Evolutionary conservation across 2,888 invertebrate species (phyloP), one percentile per base, ranked within the genome.

Genomic region (Eudemis profundana): DNA sequence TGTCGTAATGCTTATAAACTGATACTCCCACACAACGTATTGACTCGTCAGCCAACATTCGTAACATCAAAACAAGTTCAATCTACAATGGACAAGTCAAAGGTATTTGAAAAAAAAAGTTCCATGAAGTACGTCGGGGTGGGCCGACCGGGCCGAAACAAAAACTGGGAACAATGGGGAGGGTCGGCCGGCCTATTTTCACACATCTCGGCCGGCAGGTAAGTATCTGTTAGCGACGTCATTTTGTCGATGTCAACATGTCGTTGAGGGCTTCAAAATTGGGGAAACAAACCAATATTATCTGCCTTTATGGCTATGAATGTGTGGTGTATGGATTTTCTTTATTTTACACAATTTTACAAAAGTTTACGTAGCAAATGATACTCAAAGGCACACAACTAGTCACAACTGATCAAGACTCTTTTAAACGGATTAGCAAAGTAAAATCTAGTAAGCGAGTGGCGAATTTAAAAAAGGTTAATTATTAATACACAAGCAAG

Each of bases 121-220:
- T 62, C 56, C 68, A 17, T 54, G 54, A 54, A 54, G 40, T 33
- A 14, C 49, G 54, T 44, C 50, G 66, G 42, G 73, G 72, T 70
- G 75, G 69, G 70, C 75, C 70, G 76, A 78, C 70, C 77, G 75
- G 79, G 74, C 72, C 69, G 76, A 74, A 77, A 83, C 83, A 85
- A 86, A 82, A 82, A 82, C 74, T 72, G 65, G 69, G 61, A 75
- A 78, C 84, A 86, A 85, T 80, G 65, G 79, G 74, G 69, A 29
- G 54, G 54, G 40, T 54, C 54, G 40, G 54, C 67, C 77, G 75
- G 77, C 77, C 79, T 81, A 76, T 81, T 77, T 81, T 81, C 81
- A 83, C 80, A 79, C 79, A 74, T 75, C 69, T 57, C 69, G 36
- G 68, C 71, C 33, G 14, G 50, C 50, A 53, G 69, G 72, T 72